Evolutionary conservation across 2,888 invertebrate species (phyloP), one percentile per base, ranked within the genome.

Genomic region (Lepidochitona cinerea): DNA sequence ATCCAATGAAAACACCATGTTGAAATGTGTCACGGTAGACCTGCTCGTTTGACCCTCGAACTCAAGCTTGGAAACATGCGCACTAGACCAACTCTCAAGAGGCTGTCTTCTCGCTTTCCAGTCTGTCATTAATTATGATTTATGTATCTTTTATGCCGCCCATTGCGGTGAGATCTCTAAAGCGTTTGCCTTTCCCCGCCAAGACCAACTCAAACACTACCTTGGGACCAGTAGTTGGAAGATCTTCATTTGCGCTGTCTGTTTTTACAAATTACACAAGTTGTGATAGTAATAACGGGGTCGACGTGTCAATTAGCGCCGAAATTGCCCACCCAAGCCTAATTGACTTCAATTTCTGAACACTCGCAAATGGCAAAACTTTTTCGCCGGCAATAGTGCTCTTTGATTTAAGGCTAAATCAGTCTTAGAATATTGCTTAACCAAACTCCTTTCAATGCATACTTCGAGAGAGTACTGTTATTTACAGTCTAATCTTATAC

Each of bases 121-220:
- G 12, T 59, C 29, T 12, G 4, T 26, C 59, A 59, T 59, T 59
- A 59, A 59, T 59, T 59, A 59, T 59, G 59, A 59, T 59, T 59
- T 59, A 59, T 59, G 59, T 59, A 59, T 59, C 59, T 59, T 59
- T 59, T 59, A 59, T 59, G 59, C 59, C 59, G 59, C 59, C 59
- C 59, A 23, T 59, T 29, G 29, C 59, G 29, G 29, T 29, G 59
- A 32, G 29, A 29, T 59, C 29, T 59, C 29, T 29, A 59, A 59
- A 59, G 29, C 26, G 59, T 2, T 23, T 14, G 59, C 59, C 23
- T 23, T 29, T n/a, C 26, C 59, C 23, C 26, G 3, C 23, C 12
- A 59, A 23, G 59, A 23, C 54, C 23, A 23, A 29, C 32, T 23
- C 59, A 23, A 29, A 59, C 29, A 29, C 59, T 32, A 32, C 59